phyloP scores from a whole-genome alignment of 2,113 vertebrate genomes.

The Nycticebus coucang region DNA sequence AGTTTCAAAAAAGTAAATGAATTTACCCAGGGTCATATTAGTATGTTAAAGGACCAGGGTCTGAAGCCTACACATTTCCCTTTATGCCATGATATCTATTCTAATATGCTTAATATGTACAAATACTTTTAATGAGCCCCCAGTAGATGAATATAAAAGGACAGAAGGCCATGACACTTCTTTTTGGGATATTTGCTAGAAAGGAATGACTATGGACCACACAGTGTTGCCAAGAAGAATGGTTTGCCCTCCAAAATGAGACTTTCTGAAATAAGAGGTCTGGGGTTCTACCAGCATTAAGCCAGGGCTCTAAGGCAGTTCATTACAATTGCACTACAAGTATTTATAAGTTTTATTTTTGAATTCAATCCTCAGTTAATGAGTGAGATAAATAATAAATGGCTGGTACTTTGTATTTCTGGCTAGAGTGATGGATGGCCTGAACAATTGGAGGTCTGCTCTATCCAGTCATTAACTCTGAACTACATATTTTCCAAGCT shows the following conservation, averaged over 20 bases:
- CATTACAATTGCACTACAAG: neutral
- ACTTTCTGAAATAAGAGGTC: neutral
- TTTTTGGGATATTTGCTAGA: neutral
- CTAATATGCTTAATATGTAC: neutral
- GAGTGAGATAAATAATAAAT: neutral
- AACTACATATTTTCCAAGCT: conserved; percentile 2
- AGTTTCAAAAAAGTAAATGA: neutral
- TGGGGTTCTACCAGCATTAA: neutral
- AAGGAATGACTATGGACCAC: neutral
- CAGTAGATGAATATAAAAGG: neutral
- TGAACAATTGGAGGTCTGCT: neutral
- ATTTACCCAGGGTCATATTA: neutral
- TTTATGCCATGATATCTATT: neutral
- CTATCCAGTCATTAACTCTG: neutral
- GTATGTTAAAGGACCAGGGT: neutral
- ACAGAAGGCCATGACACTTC: neutral
- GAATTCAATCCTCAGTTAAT: neutral
- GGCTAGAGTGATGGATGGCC: neutral
- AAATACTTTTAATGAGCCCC: neutral
- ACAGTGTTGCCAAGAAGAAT: neutral
- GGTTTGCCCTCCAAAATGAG: neutral
- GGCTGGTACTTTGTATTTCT: neutral
- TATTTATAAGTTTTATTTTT: conserved; percentile 36
- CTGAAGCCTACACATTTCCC: neutral
- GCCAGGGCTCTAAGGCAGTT: neutral